Percentiles rank a stretch among this genome's conserved stretches.
These are phyloP conservation scores for Enteromius argenteus DNA, from an alignment of 2,797 vertebrate genomes.

Conservation along the genomic window DNA sequence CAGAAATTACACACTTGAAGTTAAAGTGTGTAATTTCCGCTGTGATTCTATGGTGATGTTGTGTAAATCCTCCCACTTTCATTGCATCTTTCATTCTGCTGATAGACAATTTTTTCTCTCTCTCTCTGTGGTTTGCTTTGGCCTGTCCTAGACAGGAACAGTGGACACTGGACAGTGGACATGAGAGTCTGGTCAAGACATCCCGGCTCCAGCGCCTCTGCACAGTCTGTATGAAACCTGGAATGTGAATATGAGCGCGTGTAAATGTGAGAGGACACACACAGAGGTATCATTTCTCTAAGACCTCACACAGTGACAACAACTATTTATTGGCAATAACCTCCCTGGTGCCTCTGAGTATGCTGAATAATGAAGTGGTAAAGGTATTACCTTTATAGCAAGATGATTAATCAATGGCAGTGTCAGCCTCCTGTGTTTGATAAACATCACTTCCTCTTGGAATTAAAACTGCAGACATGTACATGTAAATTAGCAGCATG, in stretches of 20 bases:
- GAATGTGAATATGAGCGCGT: slow-evolving; percentile 47
- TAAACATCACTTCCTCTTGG: background rate
- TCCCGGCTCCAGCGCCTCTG: slow-evolving; percentile 37
- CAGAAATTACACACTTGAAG: slow-evolving; percentile 9
- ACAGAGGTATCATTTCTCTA: slow-evolving; percentile 37
- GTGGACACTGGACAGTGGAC: slow-evolving; percentile 37
- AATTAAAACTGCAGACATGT: background rate
- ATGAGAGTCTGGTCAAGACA: slow-evolving; percentile 26
- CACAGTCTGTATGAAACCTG: slow-evolving; percentile 38
- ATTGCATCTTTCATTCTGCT: slow-evolving; percentile 2
- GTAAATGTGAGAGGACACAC: slow-evolving; percentile 45
- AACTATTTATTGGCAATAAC: slow-evolving; percentile 43
- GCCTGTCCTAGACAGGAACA: slow-evolving; percentile 24
- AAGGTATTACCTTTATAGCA: slow-evolving; percentile 7
- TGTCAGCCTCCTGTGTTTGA: background rate
- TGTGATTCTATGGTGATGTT: slow-evolving; percentile 30
- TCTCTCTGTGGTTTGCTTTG: slow-evolving; percentile 16
- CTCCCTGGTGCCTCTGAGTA: slow-evolving; percentile 25
- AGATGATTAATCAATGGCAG: slow-evolving; percentile 12
- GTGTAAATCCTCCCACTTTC: slow-evolving; percentile 32
- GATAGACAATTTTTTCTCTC: background rate
- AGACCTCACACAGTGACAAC: slow-evolving; percentile 48
- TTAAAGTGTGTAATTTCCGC: slow-evolving; percentile 15
- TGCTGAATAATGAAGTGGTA: slow-evolving; percentile 16
- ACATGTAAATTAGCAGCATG: background rate